A percentile compares a stretch with the other conserved stretches of the same genome.
These are phyloP conservation scores for Ranitomeya variabilis DNA, from an alignment of 2,113 vertebrate genomes.

Conservation along the genomic window DNA sequence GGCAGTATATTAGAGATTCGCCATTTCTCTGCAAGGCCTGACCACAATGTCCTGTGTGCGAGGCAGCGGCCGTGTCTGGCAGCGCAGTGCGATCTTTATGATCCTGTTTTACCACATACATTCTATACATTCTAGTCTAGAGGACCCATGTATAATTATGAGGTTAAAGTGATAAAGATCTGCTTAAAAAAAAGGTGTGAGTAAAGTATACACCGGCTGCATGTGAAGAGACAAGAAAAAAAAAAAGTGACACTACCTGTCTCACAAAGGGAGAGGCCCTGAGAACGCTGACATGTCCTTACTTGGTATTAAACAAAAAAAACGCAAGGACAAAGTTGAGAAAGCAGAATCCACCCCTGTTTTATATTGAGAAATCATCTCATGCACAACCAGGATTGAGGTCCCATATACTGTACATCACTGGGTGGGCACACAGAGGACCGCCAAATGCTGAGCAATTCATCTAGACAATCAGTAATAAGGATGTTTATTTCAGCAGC, in stretches of 20 bases:
- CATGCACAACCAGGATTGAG: neutral
- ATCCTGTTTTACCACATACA: neutral
- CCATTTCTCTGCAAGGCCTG: neutral
- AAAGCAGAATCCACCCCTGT: slow-evolving; percentile 24
- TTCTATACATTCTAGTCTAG: slow-evolving; percentile 14
- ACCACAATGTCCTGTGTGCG: neutral
- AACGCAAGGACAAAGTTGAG: neutral
- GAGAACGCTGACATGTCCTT: slow-evolving; percentile 41
- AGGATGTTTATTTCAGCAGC: no score
- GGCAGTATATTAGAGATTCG: neutral
- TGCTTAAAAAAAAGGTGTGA: neutral
- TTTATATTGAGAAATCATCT: slow-evolving; percentile 9
- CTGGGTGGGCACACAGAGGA: neutral
- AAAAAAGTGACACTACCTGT: slow-evolving; percentile 23
- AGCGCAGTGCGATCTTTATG: neutral
- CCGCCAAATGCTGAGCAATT: no score
- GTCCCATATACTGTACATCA: neutral
- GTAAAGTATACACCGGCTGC: neutral
- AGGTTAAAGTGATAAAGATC: slow-evolving; percentile 1
- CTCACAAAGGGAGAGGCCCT: slow-evolving; percentile 31
- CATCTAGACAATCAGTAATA: no score
- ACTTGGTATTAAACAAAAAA: slow-evolving; percentile 30
- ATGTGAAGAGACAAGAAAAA: neutral
- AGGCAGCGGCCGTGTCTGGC: neutral
- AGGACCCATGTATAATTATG: neutral